Base-by-base conservation (phyloP, 2,888 invertebrate species). In the Ctena decussata region DNA sequence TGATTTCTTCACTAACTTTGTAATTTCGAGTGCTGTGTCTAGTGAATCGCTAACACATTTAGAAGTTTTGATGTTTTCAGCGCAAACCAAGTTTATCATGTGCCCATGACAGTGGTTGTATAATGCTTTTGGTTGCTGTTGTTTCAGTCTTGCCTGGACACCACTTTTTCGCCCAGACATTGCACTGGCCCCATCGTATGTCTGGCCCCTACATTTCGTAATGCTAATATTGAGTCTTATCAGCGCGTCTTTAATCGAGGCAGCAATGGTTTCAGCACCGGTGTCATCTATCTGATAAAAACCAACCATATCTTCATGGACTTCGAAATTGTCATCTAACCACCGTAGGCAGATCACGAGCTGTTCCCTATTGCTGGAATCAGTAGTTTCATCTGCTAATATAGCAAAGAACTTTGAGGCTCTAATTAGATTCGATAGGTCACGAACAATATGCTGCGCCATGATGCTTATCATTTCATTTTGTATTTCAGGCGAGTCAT, bases 1-100 rank as follows among this genome's bases (percentile, higher is more conserved):
- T 18, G 89, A 89, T 39, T 80, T 77, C 49, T 87, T 89, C 8
- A 89, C 73, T 27, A 90, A 82, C 65, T 85, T 88, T 18, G 73
- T 65, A 5, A 60, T 60, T 80, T 88, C 86, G 21, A 74, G 32
- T 15, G 81, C 53, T 18, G 72, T 88, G 41, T 84, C 86, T 32
- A 84, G 15, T 12, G 77, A n/a, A 49, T 84, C 77, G 21, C 60
- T 71, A 46, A 80, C 75, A 18, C 75, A 49, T 75, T 83, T 81
- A 11, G 53, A 41, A 21, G 24, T 11, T 41, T 81, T 81, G 32
- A 81, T 81, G 12, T 71, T 70, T 32, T 81, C 84, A 12, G 69
- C 65, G 15, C 77, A 77, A 12, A 73, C 83, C 15, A 81, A 76
- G 15, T 73, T 77, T 8, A 84, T 53, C n/a, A 75, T n/a, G 53